A percentile compares a stretch with the other conserved stretches of the same genome.
Evolutionary conservation across 2,113 vertebrate genomes (phyloP).

Genomic region (Pelmatolapia mariae): DNA sequence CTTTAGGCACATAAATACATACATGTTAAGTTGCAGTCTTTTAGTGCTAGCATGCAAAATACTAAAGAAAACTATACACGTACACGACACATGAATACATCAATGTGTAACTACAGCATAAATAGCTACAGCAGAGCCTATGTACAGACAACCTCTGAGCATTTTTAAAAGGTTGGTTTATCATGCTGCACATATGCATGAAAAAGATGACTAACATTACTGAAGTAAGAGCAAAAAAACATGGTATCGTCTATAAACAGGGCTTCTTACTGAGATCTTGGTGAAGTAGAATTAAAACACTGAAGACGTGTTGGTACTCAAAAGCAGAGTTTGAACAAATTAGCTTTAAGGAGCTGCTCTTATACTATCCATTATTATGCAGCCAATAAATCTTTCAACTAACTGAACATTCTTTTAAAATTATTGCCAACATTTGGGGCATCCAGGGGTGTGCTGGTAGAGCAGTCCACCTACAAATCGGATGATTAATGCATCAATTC

Average conservation of each 20-base stretch:
- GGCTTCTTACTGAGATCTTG: not conserved
- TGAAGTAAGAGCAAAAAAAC: not conserved
- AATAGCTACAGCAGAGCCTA: not conserved
- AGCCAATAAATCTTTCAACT: not conserved
- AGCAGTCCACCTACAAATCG: not conserved
- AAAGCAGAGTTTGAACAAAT: not conserved
- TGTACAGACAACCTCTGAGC: not conserved
- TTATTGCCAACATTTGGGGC: not conserved
- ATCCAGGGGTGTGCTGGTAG: not conserved
- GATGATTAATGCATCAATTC: not conserved
- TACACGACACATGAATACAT: not conserved
- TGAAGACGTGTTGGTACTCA: accelerated
- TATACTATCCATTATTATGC: not conserved
- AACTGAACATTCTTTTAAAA: not conserved
- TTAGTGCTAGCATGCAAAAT: not conserved
- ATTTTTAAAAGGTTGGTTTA: not conserved
- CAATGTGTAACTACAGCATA: not conserved
- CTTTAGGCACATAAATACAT: not conserved
- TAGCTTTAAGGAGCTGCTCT: not conserved
- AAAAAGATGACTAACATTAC: not conserved
- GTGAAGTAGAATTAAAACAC: not conserved
- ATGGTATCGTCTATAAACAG: not conserved
- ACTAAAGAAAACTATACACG: not conserved
- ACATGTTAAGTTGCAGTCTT: not conserved
- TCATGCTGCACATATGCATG: not conserved